A percentile compares a stretch with the other conserved stretches of the same genome.
These are phyloP conservation scores for Fulica atra DNA, from an alignment of 2,113 vertebrate species.

Conservation along the genomic window DNA sequence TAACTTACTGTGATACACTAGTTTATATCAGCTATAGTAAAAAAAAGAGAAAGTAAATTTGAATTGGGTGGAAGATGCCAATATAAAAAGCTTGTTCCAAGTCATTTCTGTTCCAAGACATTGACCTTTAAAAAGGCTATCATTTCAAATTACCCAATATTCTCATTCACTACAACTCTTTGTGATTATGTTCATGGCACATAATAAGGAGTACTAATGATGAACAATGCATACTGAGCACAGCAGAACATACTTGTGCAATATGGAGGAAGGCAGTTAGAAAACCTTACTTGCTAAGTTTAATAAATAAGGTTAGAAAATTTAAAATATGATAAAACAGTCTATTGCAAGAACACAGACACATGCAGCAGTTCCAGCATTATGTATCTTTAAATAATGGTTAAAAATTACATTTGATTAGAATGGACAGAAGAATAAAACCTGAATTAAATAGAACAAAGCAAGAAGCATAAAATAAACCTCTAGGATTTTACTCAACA, in stretches of 20 bases:
- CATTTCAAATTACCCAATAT: neutral
- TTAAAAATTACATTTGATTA: neutral
- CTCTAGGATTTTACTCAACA: neutral
- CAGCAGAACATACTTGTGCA: neutral
- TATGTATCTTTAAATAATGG: neutral
- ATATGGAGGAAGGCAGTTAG: neutral
- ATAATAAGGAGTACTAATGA: neutral
- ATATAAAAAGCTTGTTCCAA: neutral
- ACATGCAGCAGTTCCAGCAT: neutral
- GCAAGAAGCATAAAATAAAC: neutral
- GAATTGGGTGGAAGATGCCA: neutral
- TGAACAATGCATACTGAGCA: neutral
- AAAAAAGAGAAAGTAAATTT: neutral
- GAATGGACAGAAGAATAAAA: neutral
- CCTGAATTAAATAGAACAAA: neutral
- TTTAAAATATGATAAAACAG: neutral
- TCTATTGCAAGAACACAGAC: neutral
- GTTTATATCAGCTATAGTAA: neutral
- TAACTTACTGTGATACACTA: neutral
- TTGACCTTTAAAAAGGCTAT: neutral
- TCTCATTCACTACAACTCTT: neutral
- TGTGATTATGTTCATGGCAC: neutral
- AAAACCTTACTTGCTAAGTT: neutral
- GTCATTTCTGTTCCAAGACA: neutral
- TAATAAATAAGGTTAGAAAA: neutral